Conservation (phyloP, 1,140 invertebrate genomes). For the Thaumatotibia leucotreta region DNA sequence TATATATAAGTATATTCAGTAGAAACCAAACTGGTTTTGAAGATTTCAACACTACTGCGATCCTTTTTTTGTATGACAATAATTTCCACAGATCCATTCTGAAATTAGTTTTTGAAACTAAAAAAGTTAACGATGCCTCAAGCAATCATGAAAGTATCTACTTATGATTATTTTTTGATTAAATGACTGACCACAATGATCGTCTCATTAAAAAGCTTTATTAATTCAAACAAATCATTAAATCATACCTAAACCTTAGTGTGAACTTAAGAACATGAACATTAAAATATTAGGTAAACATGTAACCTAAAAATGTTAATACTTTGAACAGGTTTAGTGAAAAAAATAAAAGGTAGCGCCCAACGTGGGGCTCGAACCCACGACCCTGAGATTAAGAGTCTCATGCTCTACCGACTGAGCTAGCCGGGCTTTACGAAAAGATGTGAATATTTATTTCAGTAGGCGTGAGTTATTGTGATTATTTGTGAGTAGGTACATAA, state of each 20-base stretch:
- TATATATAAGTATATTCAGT: not conserved
- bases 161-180: too few species aligned
- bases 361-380: conserved; percentile 86
- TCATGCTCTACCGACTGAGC: conserved; percentile 92
- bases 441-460: conserved; percentile 19
- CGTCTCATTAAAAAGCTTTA: too few species aligned
- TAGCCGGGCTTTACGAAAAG: conserved; percentile 40
- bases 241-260: too few species aligned
- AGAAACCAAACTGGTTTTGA: not conserved
- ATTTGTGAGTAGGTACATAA: too few species aligned
- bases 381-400: conserved; percentile 95
- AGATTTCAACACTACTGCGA: not conserved
- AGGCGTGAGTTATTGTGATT: not conserved
- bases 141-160: too few species aligned
- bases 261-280: too few species aligned
- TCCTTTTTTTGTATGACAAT: not conserved
- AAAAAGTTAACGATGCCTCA: too few species aligned
- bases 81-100: not conserved
- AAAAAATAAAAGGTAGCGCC: conserved; percentile 33
- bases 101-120: not conserved
- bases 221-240: too few species aligned
- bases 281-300: too few species aligned
- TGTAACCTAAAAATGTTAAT: too few species aligned
- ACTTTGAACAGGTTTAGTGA: too few species aligned
- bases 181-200: too few species aligned